Base-by-base conservation (phyloP, 2,797 vertebrate genomes). In the Carduelis carduelis region DNA sequence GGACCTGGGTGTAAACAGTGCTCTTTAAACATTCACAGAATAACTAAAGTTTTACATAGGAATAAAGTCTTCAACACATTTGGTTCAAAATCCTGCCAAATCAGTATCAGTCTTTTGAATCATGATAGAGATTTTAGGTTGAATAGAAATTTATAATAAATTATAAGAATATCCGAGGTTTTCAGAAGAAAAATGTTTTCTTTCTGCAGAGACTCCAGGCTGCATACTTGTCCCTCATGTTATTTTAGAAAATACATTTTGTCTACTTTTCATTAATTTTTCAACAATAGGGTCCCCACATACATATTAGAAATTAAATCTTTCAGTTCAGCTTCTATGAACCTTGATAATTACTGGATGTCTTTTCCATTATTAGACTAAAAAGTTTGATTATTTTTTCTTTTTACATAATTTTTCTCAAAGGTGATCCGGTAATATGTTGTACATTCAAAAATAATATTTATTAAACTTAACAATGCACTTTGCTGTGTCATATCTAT, bases 171-270 rank as follows among this genome's bases (percentile, higher is more conserved):
- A 77, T 37, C 55, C 70, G 71, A 70, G 32, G 70, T 94, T 66
- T 87, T 21, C n/a, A 74, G 39, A 27, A 47, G 21, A 94, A 86
- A 61, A 55, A 17, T 5, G 0, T 39, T 66, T 83, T 8, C 35
- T 2, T 87, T 55, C 26, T 82, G 13, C 32, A 43, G 26, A 13
- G n/a, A 37, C 15, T 55, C 15, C 49, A 80, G 71, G 35, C 56
- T 66, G 75, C 76, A 53, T 83, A 75, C 61, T 86, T 84, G 23
- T 90, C 71, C 28, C 37, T 87, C 39, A 80, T 65, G 44, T 60
- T 96, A 79, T 71, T 94, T 91, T 49, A 87, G 59, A 92, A 92
- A 90, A 78, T 35, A 8, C 7, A 90, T 93, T 95, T 71, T 87
- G 50, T 30, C 53, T 89, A 60, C 17, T 71, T 91, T 80, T 88